Evolutionary conservation across 2,797 vertebrate genomes (phyloP), one percentile per base, ranked within the genome.

Genomic region (Lacerta viridis): DNA sequence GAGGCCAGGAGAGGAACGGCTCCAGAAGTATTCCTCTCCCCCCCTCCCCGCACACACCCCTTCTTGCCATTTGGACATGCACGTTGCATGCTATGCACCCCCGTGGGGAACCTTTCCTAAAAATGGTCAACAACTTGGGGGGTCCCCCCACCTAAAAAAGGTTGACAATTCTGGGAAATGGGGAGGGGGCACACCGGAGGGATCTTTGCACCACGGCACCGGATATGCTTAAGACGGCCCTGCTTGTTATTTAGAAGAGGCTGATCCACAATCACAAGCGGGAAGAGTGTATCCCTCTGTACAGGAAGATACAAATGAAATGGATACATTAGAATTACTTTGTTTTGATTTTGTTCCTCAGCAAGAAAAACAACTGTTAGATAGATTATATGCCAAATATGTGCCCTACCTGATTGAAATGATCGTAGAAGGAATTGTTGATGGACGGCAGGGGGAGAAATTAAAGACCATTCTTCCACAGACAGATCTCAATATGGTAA

Each of bases 401-500:
- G 98, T 99, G 46, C 98, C 97, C 50, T 93, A 84, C n/a, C 97
- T 98, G 86, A 98, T 98, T 23, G 97, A 97, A 46, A 95, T 98
- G 98, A 99, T 99, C 59, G 90, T 98, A 87, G 98, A 99, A 36
- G 99, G 99, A 61, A 91, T 98, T 13, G 95, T 98, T 85, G 98
- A 98, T 0, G 98, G 98, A 10, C 97, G 93, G 92, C 98, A 98
- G 46, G 97, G 96, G 50, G 93, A 97, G 92, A 99, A 96, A 91
- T 96, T 99, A 91, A 99, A 98, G 96, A 99, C 97, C 1, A 96
- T 99, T 50, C 97, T 99, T 74, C 98, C 98, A 61, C 98, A 99
- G 96, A 99, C 99, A 25, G 98, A 98, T 94, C 96, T 99, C 43
- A 99, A 99, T 90, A 99, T 99, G 99, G 99, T 99, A 93, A 92